Conservation (phyloP, 2,113 vertebrate species). For the Hepsetus odoe region DNA sequence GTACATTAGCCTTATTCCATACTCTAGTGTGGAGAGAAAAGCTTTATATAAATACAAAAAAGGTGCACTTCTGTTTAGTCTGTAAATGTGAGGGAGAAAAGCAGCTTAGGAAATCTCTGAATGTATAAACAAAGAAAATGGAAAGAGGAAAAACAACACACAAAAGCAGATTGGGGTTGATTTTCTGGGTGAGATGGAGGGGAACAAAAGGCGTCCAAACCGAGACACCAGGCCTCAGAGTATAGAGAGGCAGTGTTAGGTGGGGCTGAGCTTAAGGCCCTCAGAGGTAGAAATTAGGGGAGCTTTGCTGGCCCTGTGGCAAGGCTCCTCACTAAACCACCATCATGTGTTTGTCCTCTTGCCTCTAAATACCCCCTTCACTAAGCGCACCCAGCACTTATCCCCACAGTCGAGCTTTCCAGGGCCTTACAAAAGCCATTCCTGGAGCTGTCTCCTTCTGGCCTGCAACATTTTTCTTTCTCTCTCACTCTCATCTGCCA, state of each 20-base stretch:
- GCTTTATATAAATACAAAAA: not conserved
- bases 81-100: not conserved
- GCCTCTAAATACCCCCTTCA: constrained; percentile 59
- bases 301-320: constrained; percentile 49
- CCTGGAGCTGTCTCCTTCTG: constrained; percentile 60
- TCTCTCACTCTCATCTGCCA: constrained; percentile 43
- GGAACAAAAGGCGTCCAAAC: constrained; percentile 4
- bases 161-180: constrained; percentile 2
- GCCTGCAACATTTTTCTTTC: constrained; percentile 23
- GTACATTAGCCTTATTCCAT: not conserved
- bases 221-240: constrained; percentile 27
- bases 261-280: constrained; percentile 48
- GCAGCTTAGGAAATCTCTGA: not conserved
- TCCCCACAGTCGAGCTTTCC: constrained; percentile 46
- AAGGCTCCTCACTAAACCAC: constrained; percentile 54
- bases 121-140: not conserved
- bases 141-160: not conserved
- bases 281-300: constrained; percentile 59
- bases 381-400: constrained; percentile 52
- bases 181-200: not conserved
- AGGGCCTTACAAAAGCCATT: constrained; percentile 57
- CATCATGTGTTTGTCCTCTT: constrained; percentile 60
- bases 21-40: not conserved
- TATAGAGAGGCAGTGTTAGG: constrained; percentile 50
- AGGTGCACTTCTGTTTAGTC: not conserved